Evolutionary conservation across 2,113 vertebrate species (phyloP).

Genomic region (Gallinago media): DNA sequence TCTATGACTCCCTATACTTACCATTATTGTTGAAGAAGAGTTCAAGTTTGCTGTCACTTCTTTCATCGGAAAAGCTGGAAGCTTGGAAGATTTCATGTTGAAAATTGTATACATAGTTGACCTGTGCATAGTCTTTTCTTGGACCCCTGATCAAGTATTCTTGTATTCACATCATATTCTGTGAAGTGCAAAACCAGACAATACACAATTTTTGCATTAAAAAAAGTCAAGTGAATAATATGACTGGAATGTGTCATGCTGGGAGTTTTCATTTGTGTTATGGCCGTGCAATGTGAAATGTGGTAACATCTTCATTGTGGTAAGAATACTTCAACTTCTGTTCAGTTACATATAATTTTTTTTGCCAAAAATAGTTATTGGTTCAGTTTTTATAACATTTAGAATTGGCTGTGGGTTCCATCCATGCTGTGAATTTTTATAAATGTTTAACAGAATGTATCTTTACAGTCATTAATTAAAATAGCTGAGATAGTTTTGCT

Average conservation of each 20-base stretch:
- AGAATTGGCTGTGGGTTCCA: slow-evolving; percentile 72
- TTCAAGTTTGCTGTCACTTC: slow-evolving; percentile 50
- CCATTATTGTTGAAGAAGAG: slow-evolving; percentile 67
- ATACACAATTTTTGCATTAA: slow-evolving; percentile 79
- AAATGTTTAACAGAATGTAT: slow-evolving; percentile 78
- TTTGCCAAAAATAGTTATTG: slow-evolving; percentile 65
- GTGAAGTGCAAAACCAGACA: slow-evolving; percentile 83
- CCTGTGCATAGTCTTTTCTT: slow-evolving; percentile 74
- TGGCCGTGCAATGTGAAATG: slow-evolving; percentile 70
- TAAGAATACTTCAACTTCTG: slow-evolving; percentile 70
- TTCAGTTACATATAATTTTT: slow-evolving; percentile 51
- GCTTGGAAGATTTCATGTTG: slow-evolving; percentile 70
- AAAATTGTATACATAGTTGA: slow-evolving; percentile 70
- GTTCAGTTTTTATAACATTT: slow-evolving; percentile 70
- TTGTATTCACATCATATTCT: slow-evolving; percentile 86
- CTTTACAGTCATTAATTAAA: slow-evolving; percentile 78
- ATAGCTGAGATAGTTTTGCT: slow-evolving; percentile 62
- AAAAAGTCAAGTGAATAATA: slow-evolving; percentile 74
- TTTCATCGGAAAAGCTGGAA: slow-evolving; percentile 71
- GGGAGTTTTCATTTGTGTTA: slow-evolving; percentile 77
- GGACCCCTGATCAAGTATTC: slow-evolving; percentile 78
- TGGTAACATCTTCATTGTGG: slow-evolving; percentile 73
- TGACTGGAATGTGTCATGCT: slow-evolving; percentile 74
- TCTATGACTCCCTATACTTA: slow-evolving; percentile 59
- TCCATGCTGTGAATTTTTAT: slow-evolving; percentile 80